These are phyloP conservation scores for Siphlonurus alternatus DNA, from an alignment of 2,888 invertebrate species.

Conservation along the genomic window DNA sequence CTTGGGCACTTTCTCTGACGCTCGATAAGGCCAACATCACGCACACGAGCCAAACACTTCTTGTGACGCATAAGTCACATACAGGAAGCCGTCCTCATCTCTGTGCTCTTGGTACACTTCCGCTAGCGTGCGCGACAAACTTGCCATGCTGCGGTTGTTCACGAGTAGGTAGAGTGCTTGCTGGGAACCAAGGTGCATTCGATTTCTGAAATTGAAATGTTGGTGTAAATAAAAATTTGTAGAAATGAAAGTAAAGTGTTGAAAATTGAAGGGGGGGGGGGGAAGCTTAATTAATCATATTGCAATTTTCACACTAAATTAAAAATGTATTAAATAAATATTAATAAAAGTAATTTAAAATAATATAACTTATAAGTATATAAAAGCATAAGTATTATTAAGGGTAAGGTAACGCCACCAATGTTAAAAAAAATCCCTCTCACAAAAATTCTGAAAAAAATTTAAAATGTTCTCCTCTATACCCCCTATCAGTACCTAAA, in stretches of 20 bases:
- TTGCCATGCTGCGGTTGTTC: slow-evolving; percentile 65
- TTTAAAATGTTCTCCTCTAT: no score
- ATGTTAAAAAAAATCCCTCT: no score
- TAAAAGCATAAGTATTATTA: no score
- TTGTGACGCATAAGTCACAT: slow-evolving; percentile 78
- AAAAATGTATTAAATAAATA: neutral
- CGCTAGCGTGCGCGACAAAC: slow-evolving; percentile 61
- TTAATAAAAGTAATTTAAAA: no score
- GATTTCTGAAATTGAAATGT: slow-evolving; percentile 29
- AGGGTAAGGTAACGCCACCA: no score
- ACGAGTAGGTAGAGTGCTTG: slow-evolving; percentile 70
- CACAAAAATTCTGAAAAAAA: no score
- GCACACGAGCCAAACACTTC: slow-evolving; percentile 56
- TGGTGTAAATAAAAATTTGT: no score
- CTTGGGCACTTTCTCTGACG: neutral
- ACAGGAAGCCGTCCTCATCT: slow-evolving; percentile 72
- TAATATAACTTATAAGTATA: no score
- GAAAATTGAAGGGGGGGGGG: neutral
- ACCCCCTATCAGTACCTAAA: no score
- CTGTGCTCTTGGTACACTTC: slow-evolving; percentile 62
- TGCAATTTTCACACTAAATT: neutral
- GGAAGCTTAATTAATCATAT: slow-evolving; percentile 2
- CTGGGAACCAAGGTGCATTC: slow-evolving; percentile 40
- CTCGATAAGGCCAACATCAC: no score
- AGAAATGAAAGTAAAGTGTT: slow-evolving; percentile 3